phyloP scores from a whole-genome alignment of 2,888 invertebrate genomes.

The Euclidia mi region DNA sequence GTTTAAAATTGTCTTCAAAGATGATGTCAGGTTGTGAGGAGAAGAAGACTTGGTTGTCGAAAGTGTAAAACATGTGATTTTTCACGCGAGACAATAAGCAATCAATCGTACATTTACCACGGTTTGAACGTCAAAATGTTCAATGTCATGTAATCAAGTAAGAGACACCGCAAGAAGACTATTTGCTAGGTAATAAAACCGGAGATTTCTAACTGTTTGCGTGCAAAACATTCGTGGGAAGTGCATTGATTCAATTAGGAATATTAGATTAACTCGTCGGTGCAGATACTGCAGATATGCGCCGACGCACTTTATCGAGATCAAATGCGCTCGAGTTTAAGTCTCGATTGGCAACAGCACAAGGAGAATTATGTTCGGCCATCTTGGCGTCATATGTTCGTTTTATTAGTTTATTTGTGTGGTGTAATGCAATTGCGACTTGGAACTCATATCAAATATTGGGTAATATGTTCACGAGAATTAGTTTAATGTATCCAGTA shows the following conservation, averaged over 20 bases:
- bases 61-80: constrained; percentile 38
- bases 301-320: constrained; percentile 61
- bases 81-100: constrained; percentile 50
- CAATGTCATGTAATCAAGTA: constrained; percentile 41
- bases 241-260: constrained; percentile 75
- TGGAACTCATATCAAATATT: constrained; percentile 3
- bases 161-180: constrained; percentile 38
- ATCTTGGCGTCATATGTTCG: constrained; percentile 45
- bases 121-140: constrained; percentile 33
- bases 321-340: constrained; percentile 68
- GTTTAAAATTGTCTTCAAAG: constrained; percentile 1
- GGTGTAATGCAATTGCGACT: constrained; percentile 47
- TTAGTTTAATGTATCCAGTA: constrained; percentile 2
- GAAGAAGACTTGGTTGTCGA: constrained; percentile 32
- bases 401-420: constrained; percentile 44
- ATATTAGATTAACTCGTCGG: constrained; percentile 71
- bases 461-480: constrained; percentile 1
- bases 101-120: constrained; percentile 46
- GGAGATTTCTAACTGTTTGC: constrained; percentile 58
- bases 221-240: constrained; percentile 71
- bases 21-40: no score
- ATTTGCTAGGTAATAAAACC: constrained; percentile 39
- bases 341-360: constrained; percentile 64
- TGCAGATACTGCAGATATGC: constrained; percentile 58
- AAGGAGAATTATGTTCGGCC: constrained; percentile 48